These are phyloP conservation scores for Protomyctophum bolini DNA, from an alignment of 2,113 vertebrate species.

Conservation along the genomic window DNA sequence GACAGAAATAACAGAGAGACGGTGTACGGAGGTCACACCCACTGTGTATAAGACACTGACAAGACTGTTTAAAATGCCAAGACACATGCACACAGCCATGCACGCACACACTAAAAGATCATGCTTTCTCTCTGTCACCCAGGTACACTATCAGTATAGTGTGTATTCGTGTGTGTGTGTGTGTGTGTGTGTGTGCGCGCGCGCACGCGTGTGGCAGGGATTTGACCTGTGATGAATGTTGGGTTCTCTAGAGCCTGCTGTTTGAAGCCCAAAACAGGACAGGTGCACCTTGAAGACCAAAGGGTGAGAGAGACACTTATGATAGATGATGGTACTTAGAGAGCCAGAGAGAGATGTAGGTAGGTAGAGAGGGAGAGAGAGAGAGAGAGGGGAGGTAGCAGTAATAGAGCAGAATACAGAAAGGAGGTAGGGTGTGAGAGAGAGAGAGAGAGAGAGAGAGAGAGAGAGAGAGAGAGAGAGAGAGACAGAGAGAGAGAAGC, in stretches of 20 bases:
- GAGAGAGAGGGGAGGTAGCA: neutral
- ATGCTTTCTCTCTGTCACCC: too few species aligned
- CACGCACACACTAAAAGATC: too few species aligned
- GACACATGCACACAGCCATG: too few species aligned
- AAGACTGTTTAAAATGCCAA: too few species aligned
- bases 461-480: too few species aligned
- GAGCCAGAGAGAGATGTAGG: neutral
- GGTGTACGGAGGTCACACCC: too few species aligned
- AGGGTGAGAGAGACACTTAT: neutral
- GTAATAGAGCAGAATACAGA: neutral
- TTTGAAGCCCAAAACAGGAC: constrained; percentile 26
- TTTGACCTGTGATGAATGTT: constrained; percentile 29
- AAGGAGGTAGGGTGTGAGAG: neutral
- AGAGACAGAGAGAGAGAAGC: too few species aligned
- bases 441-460: neutral
- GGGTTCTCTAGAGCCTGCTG: constrained; percentile 9
- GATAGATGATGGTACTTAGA: constrained; percentile 25
- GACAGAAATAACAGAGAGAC: too few species aligned
- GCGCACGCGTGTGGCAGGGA: constrained; percentile 1
- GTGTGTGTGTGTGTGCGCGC: neutral
- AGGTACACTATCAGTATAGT: too few species aligned
- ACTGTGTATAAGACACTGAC: too few species aligned
- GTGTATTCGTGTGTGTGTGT: too few species aligned
- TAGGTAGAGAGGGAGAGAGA: neutral
- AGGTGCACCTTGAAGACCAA: constrained; percentile 25